Percentiles rank a stretch among this genome's conserved stretches.
These are phyloP conservation scores for Cebidichthys violaceus DNA, from an alignment of 2,113 vertebrate genomes.

Conservation along the genomic window DNA sequence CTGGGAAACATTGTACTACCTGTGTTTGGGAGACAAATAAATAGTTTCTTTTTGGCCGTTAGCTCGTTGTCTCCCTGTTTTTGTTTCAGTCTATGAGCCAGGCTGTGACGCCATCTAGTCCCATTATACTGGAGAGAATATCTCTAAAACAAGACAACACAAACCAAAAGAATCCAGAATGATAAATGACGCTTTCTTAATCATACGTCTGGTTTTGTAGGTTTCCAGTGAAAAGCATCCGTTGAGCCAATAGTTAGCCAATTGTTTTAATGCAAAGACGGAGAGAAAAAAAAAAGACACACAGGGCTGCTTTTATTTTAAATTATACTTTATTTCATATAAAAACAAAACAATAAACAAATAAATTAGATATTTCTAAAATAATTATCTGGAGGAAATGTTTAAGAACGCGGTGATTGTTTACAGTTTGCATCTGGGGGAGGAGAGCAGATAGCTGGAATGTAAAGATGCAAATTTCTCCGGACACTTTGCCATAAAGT, in stretches of 20 bases:
- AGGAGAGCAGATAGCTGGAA: constrained; percentile 54
- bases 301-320: constrained; percentile 74
- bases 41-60: too few species aligned
- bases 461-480: constrained; percentile 44
- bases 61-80: too few species aligned
- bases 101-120: too few species aligned
- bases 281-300: neutral
- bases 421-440: constrained; percentile 47
- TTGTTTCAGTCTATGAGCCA: too few species aligned
- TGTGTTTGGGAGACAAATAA: too few species aligned
- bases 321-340: constrained; percentile 89
- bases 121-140: too few species aligned
- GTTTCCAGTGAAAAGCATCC: neutral
- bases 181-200: too few species aligned
- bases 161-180: too few species aligned
- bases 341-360: constrained; percentile 87
- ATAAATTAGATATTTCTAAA: constrained; percentile 89
- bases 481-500: constrained; percentile 27
- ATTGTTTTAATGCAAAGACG: neutral
- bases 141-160: too few species aligned
- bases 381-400: constrained; percentile 82
- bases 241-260: neutral
- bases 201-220: neutral
- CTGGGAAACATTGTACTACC: too few species aligned
- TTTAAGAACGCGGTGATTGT: constrained; percentile 73